Conservation (phyloP, 2,888 invertebrate species). For the Schrankia costaestrigalis region DNA sequence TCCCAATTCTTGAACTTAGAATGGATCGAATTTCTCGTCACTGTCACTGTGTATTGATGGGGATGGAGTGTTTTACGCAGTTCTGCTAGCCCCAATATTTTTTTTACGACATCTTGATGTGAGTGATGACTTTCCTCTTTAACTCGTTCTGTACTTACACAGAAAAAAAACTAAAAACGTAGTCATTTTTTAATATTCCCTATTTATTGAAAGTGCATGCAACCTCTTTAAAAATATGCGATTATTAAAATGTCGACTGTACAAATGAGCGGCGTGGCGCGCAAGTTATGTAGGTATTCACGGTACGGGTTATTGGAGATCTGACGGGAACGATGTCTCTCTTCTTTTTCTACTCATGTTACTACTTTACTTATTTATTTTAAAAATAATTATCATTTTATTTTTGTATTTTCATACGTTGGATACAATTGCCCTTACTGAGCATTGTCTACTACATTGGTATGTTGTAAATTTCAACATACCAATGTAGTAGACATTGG, state of each 20-base stretch:
- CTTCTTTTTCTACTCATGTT: conserved; percentile 19
- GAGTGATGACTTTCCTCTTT: too few species aligned
- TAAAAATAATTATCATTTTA: background rate
- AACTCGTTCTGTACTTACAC: too few species aligned
- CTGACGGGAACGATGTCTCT: conserved; percentile 30
- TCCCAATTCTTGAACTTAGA: too few species aligned
- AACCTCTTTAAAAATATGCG: conserved; percentile 65
- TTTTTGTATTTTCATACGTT: background rate
- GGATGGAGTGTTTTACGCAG: too few species aligned
- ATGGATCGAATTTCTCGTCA: too few species aligned
- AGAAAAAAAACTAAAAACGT: background rate
- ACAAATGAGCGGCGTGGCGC: conserved; percentile 64
- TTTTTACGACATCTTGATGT: too few species aligned
- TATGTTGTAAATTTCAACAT: too few species aligned
- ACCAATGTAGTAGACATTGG: too few species aligned
- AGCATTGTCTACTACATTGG: too few species aligned
- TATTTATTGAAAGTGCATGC: conserved; percentile 22
- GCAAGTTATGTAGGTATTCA: conserved; percentile 63
- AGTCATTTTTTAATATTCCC: background rate
- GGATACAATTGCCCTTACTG: too few species aligned
- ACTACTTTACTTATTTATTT: conserved; percentile 19
- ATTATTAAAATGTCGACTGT: conserved; percentile 73
- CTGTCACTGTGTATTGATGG: too few species aligned
- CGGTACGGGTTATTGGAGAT: conserved; percentile 61
- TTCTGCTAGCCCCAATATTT: too few species aligned